phyloP scores from a whole-genome alignment of 2,797 vertebrate genomes.

The Nasua narica region DNA sequence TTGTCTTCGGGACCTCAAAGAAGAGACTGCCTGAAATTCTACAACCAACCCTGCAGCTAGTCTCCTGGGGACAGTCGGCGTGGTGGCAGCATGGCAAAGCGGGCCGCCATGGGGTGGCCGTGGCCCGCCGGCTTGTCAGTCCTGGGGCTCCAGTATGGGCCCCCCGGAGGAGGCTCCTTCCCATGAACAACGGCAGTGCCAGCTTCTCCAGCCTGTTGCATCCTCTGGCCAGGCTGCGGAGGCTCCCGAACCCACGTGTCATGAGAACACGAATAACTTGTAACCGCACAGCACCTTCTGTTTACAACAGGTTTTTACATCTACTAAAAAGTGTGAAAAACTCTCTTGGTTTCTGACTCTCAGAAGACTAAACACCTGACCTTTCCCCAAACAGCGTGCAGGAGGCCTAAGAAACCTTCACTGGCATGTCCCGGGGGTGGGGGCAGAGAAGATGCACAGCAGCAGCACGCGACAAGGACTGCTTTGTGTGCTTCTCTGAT shows the following conservation, averaged over 20 bases:
- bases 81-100: not conserved
- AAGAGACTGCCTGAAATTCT: not conserved
- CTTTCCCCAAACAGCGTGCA: not conserved
- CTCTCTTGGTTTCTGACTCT: not conserved
- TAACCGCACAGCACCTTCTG: not conserved
- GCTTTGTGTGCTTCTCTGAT: conserved; percentile 39
- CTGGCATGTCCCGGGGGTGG: not conserved
- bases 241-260: not conserved
- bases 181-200: not conserved
- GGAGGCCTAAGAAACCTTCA: not conserved
- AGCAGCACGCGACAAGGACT: conserved; percentile 3
- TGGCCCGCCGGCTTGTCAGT: not conserved
- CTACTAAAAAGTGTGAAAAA: not conserved
- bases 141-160: not conserved
- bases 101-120: too few relatives aligned
- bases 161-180: not conserved
- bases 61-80: not conserved
- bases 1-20: not conserved
- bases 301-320: not conserved
- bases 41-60: not conserved
- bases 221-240: not conserved
- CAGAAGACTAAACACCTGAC: not conserved
- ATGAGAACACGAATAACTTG: not conserved
- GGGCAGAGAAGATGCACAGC: not conserved
- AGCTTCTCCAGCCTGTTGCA: not conserved